Evolutionary conservation across 2,797 vertebrate species (phyloP), one percentile per base, ranked within the genome.

Genomic region (Buceros bicornis): DNA sequence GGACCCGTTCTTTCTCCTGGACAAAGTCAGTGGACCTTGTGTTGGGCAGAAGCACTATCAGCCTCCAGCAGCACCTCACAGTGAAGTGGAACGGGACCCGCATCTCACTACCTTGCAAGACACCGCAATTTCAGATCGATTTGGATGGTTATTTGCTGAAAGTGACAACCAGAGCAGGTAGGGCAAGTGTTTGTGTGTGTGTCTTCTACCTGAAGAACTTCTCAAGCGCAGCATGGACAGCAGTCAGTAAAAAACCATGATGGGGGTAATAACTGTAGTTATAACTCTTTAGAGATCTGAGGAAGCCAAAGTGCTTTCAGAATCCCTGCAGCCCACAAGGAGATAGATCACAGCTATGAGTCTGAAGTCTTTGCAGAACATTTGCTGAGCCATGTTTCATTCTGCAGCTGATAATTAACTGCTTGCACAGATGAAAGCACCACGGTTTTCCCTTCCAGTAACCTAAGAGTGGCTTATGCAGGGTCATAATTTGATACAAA

Each of bases 1-100:
- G 99, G 89, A 99, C 99, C 31, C 99, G 98, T 66, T 99, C 99
- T 93, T 99, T 99, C 98, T 99, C 99, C 89, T 99, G 99, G 99
- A 99, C 99, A 97, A 99, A 99, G 97, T 98, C 99, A 6, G 99
- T 99, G 79, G 99, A 99, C 96, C 98, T 99, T 94, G 95, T 98
- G 60, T 97, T 99, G 93, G 98, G 98, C 1, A 97, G 97, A n/a
- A 93, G 98, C 97, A 98, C 96, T 20, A 93, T 99, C 96, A 98
- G 99, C 95, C 98, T 99, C 47, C 99, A 99, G 94, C 99, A 99
- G 97, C 99, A 99, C 97, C 98, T 99, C 77, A 99, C 99, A 0
- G 99, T 99, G 87, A 99, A 99, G 84, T 99, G 98, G 97, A 99
- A 99, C 7, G 99, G 99, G 85, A 98, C 98, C 21, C 99, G 99